A percentile compares a stretch with the other conserved stretches of the same genome.
phyloP scores from a whole-genome alignment of 2,888 invertebrate genomes.

The Dryobota labecula region DNA sequence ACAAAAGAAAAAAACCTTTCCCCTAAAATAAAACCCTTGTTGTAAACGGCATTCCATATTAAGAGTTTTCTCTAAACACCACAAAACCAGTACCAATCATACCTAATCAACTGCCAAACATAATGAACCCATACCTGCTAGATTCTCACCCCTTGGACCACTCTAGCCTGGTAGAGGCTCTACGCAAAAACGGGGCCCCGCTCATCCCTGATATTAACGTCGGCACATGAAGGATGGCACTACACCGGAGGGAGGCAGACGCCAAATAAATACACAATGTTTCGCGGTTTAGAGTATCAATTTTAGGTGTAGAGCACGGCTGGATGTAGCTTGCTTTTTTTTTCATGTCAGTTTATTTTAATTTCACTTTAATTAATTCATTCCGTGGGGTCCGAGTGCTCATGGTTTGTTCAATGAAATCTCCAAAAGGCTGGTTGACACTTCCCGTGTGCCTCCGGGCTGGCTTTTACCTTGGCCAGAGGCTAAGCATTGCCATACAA shows the following conservation, averaged over 20 bases:
- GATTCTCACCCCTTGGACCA: slow-evolving; percentile 4
- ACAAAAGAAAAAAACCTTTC: background rate
- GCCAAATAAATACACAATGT: slow-evolving; percentile 62
- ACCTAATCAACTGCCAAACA: slow-evolving; percentile 1
- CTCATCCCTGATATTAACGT: slow-evolving; percentile 72
- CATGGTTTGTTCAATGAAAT: no score
- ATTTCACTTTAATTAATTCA: background rate
- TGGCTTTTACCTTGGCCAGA: no score
- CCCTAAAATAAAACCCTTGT: no score
- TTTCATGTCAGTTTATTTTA: background rate
- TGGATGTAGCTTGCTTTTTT: background rate
- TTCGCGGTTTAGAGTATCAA: slow-evolving; percentile 34
- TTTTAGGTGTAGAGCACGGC: slow-evolving; percentile 18
- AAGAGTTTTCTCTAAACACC: background rate
- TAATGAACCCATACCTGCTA: slow-evolving; percentile 38
- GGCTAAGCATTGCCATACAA: no score
- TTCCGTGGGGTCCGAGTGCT: no score
- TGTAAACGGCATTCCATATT: background rate
- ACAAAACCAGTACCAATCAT: background rate
- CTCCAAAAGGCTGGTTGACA: no score
- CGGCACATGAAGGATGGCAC: slow-evolving; percentile 70
- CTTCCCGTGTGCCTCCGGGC: no score
- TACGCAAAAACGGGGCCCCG: slow-evolving; percentile 69
- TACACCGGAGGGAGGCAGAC: slow-evolving; percentile 64
- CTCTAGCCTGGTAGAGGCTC: slow-evolving; percentile 35